These are phyloP conservation scores for Limulus polyphemus DNA, from an alignment of 2,888 invertebrate genomes.

Conservation along the genomic window DNA sequence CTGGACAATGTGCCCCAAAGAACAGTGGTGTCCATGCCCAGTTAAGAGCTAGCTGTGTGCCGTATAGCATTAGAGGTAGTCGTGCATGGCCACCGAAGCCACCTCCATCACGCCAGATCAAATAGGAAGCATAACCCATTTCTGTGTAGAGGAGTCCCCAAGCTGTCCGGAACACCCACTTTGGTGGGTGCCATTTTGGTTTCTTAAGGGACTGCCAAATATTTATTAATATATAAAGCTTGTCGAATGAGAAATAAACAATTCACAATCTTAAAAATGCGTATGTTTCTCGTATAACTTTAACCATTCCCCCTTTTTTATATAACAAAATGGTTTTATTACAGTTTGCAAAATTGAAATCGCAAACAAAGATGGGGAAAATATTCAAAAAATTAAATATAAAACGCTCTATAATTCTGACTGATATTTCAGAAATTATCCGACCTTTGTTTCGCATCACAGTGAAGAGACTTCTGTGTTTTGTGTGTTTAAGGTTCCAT, in stretches of 20 bases:
- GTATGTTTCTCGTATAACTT: neutral
- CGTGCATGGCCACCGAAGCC: constrained; percentile 52
- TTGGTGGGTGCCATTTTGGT: constrained; percentile 65
- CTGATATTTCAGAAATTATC: too few species aligned
- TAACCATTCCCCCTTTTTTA: neutral
- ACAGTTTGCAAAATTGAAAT: neutral
- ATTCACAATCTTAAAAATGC: constrained; percentile 11
- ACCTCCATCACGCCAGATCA: constrained; percentile 62
- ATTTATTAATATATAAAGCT: too few species aligned
- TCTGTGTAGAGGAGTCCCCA: constrained; percentile 64
- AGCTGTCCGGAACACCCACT: constrained; percentile 60
- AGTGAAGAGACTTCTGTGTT: too few species aligned
- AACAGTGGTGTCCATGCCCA: constrained; percentile 79
- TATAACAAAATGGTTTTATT: neutral
- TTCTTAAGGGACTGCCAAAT: constrained; percentile 48
- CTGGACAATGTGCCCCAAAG: constrained; percentile 53
- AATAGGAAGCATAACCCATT: constrained; percentile 73
- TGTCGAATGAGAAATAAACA: neutral
- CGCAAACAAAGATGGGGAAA: too few species aligned
- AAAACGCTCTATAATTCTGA: too few species aligned
- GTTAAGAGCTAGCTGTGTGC: constrained; percentile 60
- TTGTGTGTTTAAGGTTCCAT: too few species aligned
- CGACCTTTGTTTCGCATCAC: too few species aligned
- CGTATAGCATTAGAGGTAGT: constrained; percentile 57
- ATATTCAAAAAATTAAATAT: too few species aligned